Evolutionary conservation across 2,888 invertebrate genomes (phyloP).

Genomic region (Nephrotoma guestfalica): DNA sequence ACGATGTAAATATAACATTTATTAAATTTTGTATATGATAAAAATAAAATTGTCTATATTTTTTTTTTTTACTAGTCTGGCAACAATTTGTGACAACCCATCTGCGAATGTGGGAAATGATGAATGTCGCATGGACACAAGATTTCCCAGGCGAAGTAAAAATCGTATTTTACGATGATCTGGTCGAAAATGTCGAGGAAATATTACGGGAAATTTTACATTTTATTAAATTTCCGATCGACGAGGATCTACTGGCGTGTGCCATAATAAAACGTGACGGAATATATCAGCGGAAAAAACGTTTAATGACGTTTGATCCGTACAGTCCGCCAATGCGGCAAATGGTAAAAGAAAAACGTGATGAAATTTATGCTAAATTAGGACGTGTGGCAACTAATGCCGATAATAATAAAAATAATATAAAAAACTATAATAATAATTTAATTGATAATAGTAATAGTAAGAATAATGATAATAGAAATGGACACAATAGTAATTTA

Average conservation of each 20-base stretch:
- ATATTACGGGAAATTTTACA: conserved; percentile 42
- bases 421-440: not conserved
- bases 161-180: conserved; percentile 54
- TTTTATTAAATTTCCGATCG: conserved; percentile 41
- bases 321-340: conserved; percentile 47
- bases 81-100: conserved; percentile 51
- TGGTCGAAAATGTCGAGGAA: conserved; percentile 44
- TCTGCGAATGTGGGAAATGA: conserved; percentile 49
- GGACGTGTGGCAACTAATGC: conserved; percentile 12
- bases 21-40: not conserved
- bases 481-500: not conserved
- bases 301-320: conserved; percentile 52
- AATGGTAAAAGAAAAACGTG: conserved; percentile 34
- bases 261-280: conserved; percentile 48
- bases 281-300: conserved; percentile 54
- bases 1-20: conserved; percentile 36
- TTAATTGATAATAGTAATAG: not conserved
- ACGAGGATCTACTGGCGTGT: conserved; percentile 41
- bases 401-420: not conserved
- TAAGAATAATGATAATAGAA: not conserved
- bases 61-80: conserved; percentile 44
- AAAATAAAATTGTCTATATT: not conserved
- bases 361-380: conserved; percentile 35
- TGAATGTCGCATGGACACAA: conserved; percentile 54
- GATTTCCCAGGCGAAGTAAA: conserved; percentile 52